Base-by-base conservation (phyloP, 2,888 invertebrate species). In the Tetanocera ferruginea region DNA sequence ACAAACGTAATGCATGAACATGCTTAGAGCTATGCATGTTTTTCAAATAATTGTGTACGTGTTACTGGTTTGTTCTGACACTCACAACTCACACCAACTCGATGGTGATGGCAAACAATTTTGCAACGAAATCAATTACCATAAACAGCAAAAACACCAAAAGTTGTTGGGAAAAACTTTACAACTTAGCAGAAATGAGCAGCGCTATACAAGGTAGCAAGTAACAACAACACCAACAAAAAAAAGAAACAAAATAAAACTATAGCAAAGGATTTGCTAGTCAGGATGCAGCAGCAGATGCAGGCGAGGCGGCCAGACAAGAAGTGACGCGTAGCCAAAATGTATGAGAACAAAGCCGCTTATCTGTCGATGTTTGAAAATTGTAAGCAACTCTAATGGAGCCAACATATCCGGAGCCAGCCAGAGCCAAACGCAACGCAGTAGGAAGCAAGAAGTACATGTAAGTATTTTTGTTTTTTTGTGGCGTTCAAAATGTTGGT, bases 71-170 rank as follows among this genome's bases (percentile, higher is more conserved):
- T n/a, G 34, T 66, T 37, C 17, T 3, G 6, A 8, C 19, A 55
- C n/a, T 9, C 55, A 55, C 57, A 57, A 76, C 52, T 19, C 57
- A 76, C 6, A 76, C 43, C 34, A 49, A 8, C 57, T 57, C 34
- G 70, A 5, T 25, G 60, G 11, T 28, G 57, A 25, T 25, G 57
- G 14, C 60, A 28, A 14, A 60, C 28, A 60, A 28, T 11, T 28
- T 60, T 19, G 57, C 5, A 72, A 60, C 60, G 57, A 43, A 72
- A 72, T 60, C 72, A 60, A 72, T 72, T 72, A 72, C 72, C 60
- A 60, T 72, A 72, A 72, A 72, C 49, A 25, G 72, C 57, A 72
- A 60, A 72, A 72, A 43, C 72, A 11, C 37, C 43, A 43, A 25
- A 69, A 28, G 11, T 23, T 28, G 19, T 14, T 0, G 25, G 2